A percentile compares a stretch with the other conserved stretches of the same genome.
Conservation (phyloP, 2,113 vertebrate species). For the Notothenia rossii region DNA sequence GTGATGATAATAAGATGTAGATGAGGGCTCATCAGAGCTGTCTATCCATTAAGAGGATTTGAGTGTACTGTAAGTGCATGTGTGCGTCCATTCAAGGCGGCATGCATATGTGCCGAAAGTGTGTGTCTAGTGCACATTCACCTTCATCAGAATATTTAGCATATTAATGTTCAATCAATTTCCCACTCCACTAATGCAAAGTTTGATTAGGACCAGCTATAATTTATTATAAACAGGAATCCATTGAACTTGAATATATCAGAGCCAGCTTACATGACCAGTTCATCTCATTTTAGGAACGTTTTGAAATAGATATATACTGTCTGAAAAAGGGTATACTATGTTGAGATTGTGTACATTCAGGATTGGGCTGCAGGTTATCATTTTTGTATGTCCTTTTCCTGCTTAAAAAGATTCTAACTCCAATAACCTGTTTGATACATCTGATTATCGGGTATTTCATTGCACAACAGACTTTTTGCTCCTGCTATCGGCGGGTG, state of each 20-base stretch:
- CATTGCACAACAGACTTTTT: too few relatives aligned
- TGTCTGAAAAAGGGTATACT: neutral
- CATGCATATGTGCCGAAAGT: conserved; percentile 27
- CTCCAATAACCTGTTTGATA: too few relatives aligned
- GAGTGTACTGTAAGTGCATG: conserved; percentile 32
- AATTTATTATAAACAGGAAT: conserved; percentile 38
- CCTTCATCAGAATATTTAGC: conserved; percentile 63
- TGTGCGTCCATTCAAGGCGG: conserved; percentile 5
- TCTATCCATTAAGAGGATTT: conserved; percentile 71
- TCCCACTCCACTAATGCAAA: conserved; percentile 39
- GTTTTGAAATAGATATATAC: neutral
- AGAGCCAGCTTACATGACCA: conserved; percentile 6
- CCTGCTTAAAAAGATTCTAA: neutral
- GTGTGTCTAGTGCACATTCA: conserved; percentile 36
- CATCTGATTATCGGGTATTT: too few relatives aligned
- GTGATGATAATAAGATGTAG: conserved; percentile 77
- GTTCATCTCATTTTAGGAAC: conserved; percentile 16
- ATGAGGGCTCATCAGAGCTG: conserved; percentile 72
- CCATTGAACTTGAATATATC: conserved; percentile 35
- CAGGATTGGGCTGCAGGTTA: neutral
- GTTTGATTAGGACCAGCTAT: conserved; percentile 58
- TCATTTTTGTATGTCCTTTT: neutral
- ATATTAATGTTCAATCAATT: conserved; percentile 71
- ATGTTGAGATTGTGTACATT: neutral
- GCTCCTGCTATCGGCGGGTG: too few relatives aligned